Evolutionary conservation across 2,888 invertebrate genomes (phyloP), one percentile per base, ranked within the genome.

Genomic region (Nephrotoma guestfalica): DNA sequence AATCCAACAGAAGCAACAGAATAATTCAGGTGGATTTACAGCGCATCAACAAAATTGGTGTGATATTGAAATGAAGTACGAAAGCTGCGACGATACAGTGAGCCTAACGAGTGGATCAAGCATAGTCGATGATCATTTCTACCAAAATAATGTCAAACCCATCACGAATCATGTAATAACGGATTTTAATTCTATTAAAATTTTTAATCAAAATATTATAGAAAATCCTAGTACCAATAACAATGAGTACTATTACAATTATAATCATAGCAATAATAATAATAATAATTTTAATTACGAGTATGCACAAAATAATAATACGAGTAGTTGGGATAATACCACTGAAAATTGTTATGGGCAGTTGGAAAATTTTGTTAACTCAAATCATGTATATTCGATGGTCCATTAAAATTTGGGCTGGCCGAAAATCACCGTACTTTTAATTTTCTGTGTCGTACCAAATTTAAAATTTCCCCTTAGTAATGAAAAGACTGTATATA

Each of bases 71-170:
- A 30, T 88, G 86, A 89, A 90, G 88, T 90, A 91, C 86, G 91
- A 91, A 88, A 91, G 90, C 87, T 91, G 90, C 87, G 91, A 91
- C 86, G 91, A 91, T 47, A 91, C 91, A 43, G 91, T 91, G 71
- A 92, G 91, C 45, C 87, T 91, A 40, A 91, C 91, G 51, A 89
- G 89, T 86, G 90, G 90, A 45, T 86, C 88, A 0, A 88, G 88
- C 71, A 85, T 88, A 40, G 87, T 87, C 86, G 88, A 88, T 86
- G 88, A 88, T 41, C 71, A 71, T 71, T 71, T 71, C 30, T 71
- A 71, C 9, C 18, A 71, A 71, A 71, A 71, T 30, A 71, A 18
- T 71, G 71, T 11, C 2, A 71, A 71, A 30, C 30, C 30, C 9
- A 30, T 30, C 30, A 30, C 9, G 30, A 71, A 71, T 4, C 30